Base-by-base conservation (phyloP, 2,888 invertebrate genomes). In the Andrena fulva region DNA sequence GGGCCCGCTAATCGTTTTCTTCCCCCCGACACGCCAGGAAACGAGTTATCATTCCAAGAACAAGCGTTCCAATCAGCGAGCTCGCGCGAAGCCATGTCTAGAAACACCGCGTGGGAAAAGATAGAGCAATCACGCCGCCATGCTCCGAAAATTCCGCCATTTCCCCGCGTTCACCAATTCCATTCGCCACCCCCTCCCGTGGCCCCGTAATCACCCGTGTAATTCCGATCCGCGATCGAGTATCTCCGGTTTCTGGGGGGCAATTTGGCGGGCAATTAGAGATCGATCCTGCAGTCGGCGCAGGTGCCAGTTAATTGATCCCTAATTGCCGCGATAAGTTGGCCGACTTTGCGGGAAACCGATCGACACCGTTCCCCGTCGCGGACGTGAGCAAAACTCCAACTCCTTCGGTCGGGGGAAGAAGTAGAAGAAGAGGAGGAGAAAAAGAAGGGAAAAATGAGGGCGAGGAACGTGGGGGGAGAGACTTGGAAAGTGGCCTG, bases 251-350 rank as follows among this genome's bases (percentile, higher is more conserved):
- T n/a, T 56, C 27, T 48, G 54, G 56, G 68, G 48, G 62, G 80
- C 85, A 82, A 84, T 78, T 80, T 76, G 64, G 69, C 60, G 69
- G 80, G 77, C 82, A 87, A 89, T 89, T 89, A 89, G 82, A 83
- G 85, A 78, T 82, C 82, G 86, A 88, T 88, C 86, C 77, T 76
- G 60, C 64, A 85, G 86, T 79, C 86, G 72, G 62, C 66, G 77
- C 79, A 82, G 82, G 87, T 85, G 79, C 63, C 66, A 74, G 77
- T 89, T 90, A 89, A 90, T 90, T 85, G 87, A 78, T 80, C 82
- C 70, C 87, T 90, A 89, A 90, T 90, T 88, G 85, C 86, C 63
- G 78, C 83, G 77, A 89, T 90, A 89, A 88, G 87, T 87, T 85
- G 66, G 63, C 66, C 72, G 72, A 71, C 71, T 81, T 77, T 79